Evolutionary conservation across 2,113 vertebrate genomes (phyloP), one percentile per base, ranked within the genome.

Genomic region (Galeopterus variegatus): DNA sequence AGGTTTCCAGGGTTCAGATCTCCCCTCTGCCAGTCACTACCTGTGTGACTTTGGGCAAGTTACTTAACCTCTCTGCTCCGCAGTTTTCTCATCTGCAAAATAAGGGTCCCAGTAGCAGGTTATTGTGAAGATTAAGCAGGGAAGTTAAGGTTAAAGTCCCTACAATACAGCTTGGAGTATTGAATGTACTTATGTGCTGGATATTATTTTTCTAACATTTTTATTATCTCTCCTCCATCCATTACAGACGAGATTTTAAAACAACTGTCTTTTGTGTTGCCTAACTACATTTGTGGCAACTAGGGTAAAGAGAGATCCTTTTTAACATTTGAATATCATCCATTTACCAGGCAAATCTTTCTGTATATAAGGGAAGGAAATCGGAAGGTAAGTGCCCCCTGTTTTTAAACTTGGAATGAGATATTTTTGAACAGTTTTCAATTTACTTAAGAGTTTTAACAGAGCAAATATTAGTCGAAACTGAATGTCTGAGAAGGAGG

Each of bases 381-480:
- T 54, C 26, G 31, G 82, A 98, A 97, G 91, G 96, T 98, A 97
- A 98, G 97, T 79, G 88, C 91, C 95, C 90, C 93, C 58, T 90
- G 97, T 97, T 98, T 98, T 98, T 95, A 97, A 98, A 97, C 81
- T 98, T 88, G 76, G 93, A 97, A 97, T 96, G 96, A 97, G 94
- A 95, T 70, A 92, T 96, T 77, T 97, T 98, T 94, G 95, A 98
- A 97, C 97, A 97, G 93, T 98, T 98, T 97, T 95, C 90, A 82
- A 88, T 97, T 96, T 95, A 97, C 36, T 98, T 95, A 97, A 97
- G 98, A 98, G 96, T 98, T 98, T 98, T 97, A 98, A 97, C 95
- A 96, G 80, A 87, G 97, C 98, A 98, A 92, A 95, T 98, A 97
- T 98, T 96, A 97, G 96, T 97, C 64, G n/a, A 90, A 98, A 98